Conservation (phyloP, 1,140 invertebrate species). For the Neodiprion pinetum region DNA sequence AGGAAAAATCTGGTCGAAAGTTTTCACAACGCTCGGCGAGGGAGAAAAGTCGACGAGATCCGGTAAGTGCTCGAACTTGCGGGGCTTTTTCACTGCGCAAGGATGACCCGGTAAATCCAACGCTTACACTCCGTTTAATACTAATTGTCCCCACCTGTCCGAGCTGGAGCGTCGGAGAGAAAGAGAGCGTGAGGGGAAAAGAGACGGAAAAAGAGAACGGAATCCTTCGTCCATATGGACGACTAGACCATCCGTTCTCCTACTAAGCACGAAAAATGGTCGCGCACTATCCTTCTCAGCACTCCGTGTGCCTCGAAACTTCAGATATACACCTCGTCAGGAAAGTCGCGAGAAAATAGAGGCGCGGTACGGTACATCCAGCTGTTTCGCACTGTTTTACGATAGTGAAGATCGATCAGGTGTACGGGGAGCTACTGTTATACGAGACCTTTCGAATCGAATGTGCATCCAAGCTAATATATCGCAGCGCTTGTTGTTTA, state of each 20-base stretch:
- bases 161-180: not conserved
- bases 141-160: not conserved
- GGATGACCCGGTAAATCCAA: not conserved
- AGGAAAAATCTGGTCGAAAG: slow-evolving; percentile 1
- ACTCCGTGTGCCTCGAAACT: no score
- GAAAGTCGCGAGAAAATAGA: not conserved
- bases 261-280: no score
- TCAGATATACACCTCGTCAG: not conserved
- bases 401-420: not conserved
- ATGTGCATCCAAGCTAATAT: no score
- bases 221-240: no score
- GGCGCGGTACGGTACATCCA: not conserved
- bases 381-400: not conserved
- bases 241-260: no score
- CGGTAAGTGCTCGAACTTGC: no score
- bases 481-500: no score
- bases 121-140: not conserved
- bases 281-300: no score
- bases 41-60: not conserved
- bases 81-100: not conserved
- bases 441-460: no score
- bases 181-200: not conserved
- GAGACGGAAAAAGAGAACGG: no score
- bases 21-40: not conserved
- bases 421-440: no score